These are phyloP conservation scores for Perdita meconis DNA, from an alignment of 2,888 invertebrate genomes.

Conservation along the genomic window DNA sequence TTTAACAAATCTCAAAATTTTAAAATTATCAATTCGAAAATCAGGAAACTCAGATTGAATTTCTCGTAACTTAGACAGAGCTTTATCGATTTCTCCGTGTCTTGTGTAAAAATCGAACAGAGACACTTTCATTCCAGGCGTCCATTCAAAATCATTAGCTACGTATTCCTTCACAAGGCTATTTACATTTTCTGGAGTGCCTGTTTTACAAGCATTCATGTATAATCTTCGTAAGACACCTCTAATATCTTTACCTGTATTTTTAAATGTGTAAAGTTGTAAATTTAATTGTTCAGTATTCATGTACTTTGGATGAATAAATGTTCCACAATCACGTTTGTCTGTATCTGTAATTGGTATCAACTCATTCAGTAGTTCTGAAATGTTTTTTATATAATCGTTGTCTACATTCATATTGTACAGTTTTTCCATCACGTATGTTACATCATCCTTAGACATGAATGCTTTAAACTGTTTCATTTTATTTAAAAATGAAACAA, in stretches of 20 bases:
- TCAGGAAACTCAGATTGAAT: constrained; percentile 85
- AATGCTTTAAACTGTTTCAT: not conserved
- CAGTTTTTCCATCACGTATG: not conserved
- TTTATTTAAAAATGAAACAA: not conserved
- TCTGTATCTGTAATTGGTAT: not conserved
- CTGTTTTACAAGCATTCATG: constrained; percentile 86
- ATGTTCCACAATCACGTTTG: not conserved
- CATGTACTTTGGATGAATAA: constrained; percentile 86
- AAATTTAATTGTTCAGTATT: constrained; percentile 87
- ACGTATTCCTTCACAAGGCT: constrained; percentile 86
- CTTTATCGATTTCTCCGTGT: constrained; percentile 85
- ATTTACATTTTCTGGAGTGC: constrained; percentile 86
- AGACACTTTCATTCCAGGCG: constrained; percentile 88
- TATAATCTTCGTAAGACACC: constrained; percentile 88
- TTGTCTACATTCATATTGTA: not conserved
- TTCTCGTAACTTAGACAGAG: constrained; percentile 85
- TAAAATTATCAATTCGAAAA: constrained; percentile 88
- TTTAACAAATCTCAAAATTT: constrained; percentile 88
- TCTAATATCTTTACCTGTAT: constrained; percentile 88
- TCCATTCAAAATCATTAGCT: constrained; percentile 79
- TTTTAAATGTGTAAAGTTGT: constrained; percentile 88
- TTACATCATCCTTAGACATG: not conserved
- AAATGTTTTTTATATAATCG: not conserved
- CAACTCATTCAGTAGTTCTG: not conserved
- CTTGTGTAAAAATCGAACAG: constrained; percentile 87